Base-by-base conservation (phyloP, 2,888 invertebrate genomes). In the Cantharis rustica region DNA sequence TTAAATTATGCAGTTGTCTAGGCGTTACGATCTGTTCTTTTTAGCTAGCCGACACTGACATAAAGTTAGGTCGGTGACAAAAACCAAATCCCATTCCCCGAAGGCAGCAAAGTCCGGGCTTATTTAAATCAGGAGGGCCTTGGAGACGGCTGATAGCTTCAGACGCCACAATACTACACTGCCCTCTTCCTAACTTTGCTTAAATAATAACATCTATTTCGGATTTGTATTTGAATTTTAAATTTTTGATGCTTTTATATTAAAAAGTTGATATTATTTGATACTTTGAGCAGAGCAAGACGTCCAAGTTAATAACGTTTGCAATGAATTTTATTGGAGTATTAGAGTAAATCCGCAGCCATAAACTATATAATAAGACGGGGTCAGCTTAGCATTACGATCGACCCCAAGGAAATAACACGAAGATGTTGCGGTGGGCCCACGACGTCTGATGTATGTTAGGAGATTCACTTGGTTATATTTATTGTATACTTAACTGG, bases 401-500 rank as follows among this genome's bases (percentile, higher is more conserved):
- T 83, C 84, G 80, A 85, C 86, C 86, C 86, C 84, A 83, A 86
- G 86, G 86, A 87, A 87, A 87, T 86, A 86, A 86, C 85, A 84
- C 83, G 84, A 84, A 84, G 86, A 86, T 84, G 84, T 83, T 83
- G 83, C 83, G 82, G 84, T 82, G 81, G 76, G 80, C 82, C 83
- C 84, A 83, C 83, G 86, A 86, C 86, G 84, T 82, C 85, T 86
- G 86, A 86, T 86, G 85, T 86, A 86, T 86, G 86, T 85, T 84
- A 82, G 85, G 85, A 84, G 85, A 82, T 84, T 84, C 84, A 86
- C 87, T 86, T 84, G 85, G 85, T 83, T 86, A 87, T 87, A 87
- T 88, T 88, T 88, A 88, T 88, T 87, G 86, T 86, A 86, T 88
- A 87, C 87, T 88, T 88, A 87, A 86, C 85, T 84, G 86, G 86